These are phyloP conservation scores for Sula dactylatra DNA, from an alignment of 2,113 vertebrate genomes.

Conservation along the genomic window DNA sequence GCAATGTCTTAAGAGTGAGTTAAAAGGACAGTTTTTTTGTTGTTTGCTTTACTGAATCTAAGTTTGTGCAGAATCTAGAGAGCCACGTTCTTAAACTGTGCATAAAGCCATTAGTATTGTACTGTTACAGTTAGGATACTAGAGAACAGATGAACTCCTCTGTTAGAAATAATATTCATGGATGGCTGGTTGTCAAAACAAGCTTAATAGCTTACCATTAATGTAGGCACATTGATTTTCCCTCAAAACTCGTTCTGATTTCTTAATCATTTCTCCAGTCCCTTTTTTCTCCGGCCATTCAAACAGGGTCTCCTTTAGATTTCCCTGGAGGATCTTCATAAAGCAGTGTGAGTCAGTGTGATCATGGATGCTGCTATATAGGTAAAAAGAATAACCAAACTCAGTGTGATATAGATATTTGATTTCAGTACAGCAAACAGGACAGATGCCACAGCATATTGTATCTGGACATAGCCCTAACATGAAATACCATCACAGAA, in stretches of 20 bases:
- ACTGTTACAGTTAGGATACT: neutral
- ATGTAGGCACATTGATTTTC: constrained; percentile 95
- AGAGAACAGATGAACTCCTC: neutral
- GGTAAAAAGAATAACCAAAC: constrained; percentile 27
- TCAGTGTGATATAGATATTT: constrained; percentile 11
- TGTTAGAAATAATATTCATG: neutral
- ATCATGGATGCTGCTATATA: constrained; percentile 94
- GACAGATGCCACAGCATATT: neutral
- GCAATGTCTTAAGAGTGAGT: neutral
- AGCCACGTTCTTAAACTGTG: neutral
- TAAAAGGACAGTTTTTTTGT: neutral
- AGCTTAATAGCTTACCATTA: constrained; percentile 81
- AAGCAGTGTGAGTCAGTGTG: constrained; percentile 97
- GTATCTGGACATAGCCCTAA: neutral
- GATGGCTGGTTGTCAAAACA: neutral
- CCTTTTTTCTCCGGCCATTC: constrained; percentile 85
- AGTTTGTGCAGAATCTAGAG: neutral
- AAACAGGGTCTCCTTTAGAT: constrained; percentile 94
- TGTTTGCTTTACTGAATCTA: neutral
- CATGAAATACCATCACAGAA: neutral
- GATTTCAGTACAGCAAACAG: neutral
- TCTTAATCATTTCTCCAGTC: constrained; percentile 85
- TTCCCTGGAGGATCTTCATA: constrained; percentile 95
- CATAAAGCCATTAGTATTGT: neutral
- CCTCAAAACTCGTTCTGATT: constrained; percentile 84